Evolutionary conservation across 2,113 vertebrate genomes (phyloP), one percentile per base, ranked within the genome.

Genomic region (Camelus dromedarius): DNA sequence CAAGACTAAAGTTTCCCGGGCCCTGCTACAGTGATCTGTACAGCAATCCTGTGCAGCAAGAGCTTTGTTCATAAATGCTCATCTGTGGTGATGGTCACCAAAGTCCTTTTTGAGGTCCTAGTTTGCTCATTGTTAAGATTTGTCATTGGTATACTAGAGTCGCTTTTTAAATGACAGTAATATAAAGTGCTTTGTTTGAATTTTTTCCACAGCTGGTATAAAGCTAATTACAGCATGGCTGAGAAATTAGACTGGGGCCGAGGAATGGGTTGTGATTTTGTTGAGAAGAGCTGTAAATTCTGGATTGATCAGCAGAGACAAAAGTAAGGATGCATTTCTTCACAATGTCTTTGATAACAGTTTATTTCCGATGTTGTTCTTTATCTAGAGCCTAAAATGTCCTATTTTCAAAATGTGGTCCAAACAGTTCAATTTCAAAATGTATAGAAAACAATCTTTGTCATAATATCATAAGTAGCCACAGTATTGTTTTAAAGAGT

Each of bases 211-310:
- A 99, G 99, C 87, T 99, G 99, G 99, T 99, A 99, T 98, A 98
- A 99, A 85, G 99, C 99, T n/a, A 99, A 99, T 98, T 99, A 99
- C 98, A 99, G 99, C 98, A 99, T 99, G 99, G 99, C 99, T 6
- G 99, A 99, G 98, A 99, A 99, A 88, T 98, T 99, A 96, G 99
- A 99, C 89, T 99, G 99, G 99, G 99, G 99, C 42, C 99, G 98
- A 20, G 99, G 99, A 89, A 99, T 99, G 97, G 99, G 99, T 96
- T 99, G 99, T 89, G 99, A 99, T 98, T 99, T 99, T 70, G 99
- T 99, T 84, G 99, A 99, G 98, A 99, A 99, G 98, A 99, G 99
- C 98, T 99, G 99, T 98, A 99, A 99, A 97, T 99, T 99, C 98
- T 99, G 99, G 99, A 99, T 99, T 75, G 99, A 99, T 92, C 98